Conservation (phyloP, 2,113 vertebrate species). For the Microtus ochrogaster region DNA sequence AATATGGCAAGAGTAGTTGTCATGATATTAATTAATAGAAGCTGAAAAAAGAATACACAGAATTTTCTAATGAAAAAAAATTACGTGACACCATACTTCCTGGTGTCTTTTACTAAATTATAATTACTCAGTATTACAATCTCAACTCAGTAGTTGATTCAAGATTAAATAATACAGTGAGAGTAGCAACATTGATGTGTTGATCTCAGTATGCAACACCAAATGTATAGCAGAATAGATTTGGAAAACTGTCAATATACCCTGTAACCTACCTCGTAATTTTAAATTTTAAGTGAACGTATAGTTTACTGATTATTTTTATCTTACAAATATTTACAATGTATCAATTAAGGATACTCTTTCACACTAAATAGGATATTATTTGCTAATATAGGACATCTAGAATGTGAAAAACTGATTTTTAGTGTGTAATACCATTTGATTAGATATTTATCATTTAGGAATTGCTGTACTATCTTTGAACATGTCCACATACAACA, state of each 20-base stretch:
- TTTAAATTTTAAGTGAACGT: not conserved
- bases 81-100: not conserved
- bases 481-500: not conserved
- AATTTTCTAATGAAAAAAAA: not conserved
- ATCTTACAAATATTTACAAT: not conserved
- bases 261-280: not conserved
- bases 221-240: not conserved
- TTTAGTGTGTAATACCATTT: constrained; percentile 5
- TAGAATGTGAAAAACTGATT: not conserved
- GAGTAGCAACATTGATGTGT: not conserved
- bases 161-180: not conserved
- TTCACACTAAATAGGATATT: not conserved
- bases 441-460: not conserved
- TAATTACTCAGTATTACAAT: not conserved
- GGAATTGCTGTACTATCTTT: not conserved
- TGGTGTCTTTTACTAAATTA: not conserved
- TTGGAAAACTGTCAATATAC: not conserved
- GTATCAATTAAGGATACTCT: not conserved
- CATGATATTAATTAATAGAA: not conserved
- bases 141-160: not conserved
- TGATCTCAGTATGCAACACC: not conserved
- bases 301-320: constrained; percentile 33
- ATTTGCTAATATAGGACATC: not conserved
- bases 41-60: not conserved
- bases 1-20: not conserved